Base-by-base conservation (phyloP, 2,113 vertebrate species). In the Sylvicapra grimmia region DNA sequence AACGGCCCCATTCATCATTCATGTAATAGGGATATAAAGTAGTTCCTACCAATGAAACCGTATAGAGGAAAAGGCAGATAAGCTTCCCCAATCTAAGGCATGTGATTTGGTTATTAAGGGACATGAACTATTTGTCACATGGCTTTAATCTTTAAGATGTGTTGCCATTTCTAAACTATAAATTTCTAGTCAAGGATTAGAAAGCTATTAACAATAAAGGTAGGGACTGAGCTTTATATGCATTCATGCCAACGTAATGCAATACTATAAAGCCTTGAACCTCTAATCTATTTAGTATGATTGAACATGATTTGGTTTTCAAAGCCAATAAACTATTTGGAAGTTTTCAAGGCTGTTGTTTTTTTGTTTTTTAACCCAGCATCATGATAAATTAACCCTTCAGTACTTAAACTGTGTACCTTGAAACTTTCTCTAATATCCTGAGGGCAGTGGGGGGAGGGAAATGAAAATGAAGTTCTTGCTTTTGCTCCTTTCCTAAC, bases 11-110 rank as follows among this genome's bases (percentile, higher is more conserved):
- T 99, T 99, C 98, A 99, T 99, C 99, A 99, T 98, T 98, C 98
- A 98, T 97, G 98, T 99, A 99, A 99, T 98, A 98, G 98, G 98
- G 98, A 98, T 98, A 99, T 98, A 99, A 99, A 99, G 98, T 99
- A 98, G 98, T 98, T 98, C 98, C 98, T 98, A 98, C 98, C 98
- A 98, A 98, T 98, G 98, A 98, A 98, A 98, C 97, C 61, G 29
- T 97, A 98, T 97, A 98, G 98, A 98, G 98, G 97, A 98, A 98
- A 98, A 98, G 96, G 97, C 97, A 98, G 98, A 98, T 99, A 99
- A 98, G 98, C 98, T 98, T 13, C 54, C 97, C 97, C 97, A 98
- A 97, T 98, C 98, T 98, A 98, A 99, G 96, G 97, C 97, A 89
- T 98, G 98, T 98, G 98, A 99, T 99, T 99, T 98, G 98, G 98